phyloP scores from a whole-genome alignment of 2,113 vertebrate genomes.

The Ondatra zibethicus region DNA sequence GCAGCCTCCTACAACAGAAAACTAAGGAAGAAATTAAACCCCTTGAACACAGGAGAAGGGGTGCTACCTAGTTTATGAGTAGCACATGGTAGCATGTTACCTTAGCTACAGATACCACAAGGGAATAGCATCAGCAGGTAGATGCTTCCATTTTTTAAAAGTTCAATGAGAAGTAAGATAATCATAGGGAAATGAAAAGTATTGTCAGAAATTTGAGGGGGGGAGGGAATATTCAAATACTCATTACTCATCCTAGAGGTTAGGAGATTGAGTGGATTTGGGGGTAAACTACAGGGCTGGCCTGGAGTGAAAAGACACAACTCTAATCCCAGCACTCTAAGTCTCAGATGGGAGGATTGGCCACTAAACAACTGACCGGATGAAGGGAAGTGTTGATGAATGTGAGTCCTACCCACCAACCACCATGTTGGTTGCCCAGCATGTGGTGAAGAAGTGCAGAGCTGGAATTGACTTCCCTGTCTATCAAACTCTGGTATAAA shows the following conservation, averaged over 20 bases:
- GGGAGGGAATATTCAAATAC: rapidly evolving
- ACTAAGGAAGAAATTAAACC: neutral
- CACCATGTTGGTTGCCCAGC: slow-evolving; percentile 96
- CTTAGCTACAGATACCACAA: neutral
- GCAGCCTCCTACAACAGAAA: too few species aligned
- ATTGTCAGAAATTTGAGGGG: neutral
- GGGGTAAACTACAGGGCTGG: neutral
- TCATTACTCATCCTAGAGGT: neutral
- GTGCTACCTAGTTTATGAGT: neutral
- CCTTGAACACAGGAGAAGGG: slow-evolving; percentile 9
- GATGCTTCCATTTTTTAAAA: neutral
- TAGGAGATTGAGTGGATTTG: rapidly evolving
- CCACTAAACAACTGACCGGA: too few species aligned
- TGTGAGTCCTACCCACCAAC: slow-evolving; percentile 97
- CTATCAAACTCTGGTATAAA: slow-evolving; percentile 91
- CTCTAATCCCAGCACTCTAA: too few species aligned
- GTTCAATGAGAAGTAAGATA: neutral
- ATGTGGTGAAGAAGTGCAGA: slow-evolving; percentile 87
- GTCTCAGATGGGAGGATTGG: neutral
- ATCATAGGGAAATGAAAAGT: neutral
- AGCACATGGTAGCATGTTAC: rapidly evolving
- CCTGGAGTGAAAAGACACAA: neutral
- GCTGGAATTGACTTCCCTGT: slow-evolving; percentile 93
- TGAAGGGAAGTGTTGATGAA: slow-evolving; percentile 91
- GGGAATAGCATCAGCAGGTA: rapidly evolving